These are phyloP conservation scores for Pedetes capensis DNA, from an alignment of 2,113 vertebrate species.

Conservation along the genomic window DNA sequence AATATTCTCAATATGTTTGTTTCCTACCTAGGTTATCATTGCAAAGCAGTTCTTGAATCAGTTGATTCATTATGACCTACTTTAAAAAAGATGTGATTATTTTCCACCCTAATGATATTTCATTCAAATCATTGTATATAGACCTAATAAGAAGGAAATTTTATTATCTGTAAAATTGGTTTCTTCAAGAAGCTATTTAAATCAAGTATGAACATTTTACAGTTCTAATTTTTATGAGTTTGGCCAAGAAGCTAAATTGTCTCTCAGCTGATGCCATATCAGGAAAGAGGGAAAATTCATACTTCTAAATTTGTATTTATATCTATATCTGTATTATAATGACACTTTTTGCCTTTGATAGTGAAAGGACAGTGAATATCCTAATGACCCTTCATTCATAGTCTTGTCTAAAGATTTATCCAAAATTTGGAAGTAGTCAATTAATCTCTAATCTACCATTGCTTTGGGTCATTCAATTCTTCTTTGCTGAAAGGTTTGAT, in stretches of 20 bases:
- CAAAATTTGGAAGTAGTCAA: background rate
- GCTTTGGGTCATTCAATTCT: background rate
- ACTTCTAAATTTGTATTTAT: background rate
- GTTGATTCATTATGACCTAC: background rate
- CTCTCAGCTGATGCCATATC: background rate
- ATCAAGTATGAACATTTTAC: background rate
- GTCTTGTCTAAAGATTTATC: background rate
- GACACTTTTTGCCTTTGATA: background rate
- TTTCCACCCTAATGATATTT: background rate
- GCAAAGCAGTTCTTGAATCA: background rate
- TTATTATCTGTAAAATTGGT: background rate
- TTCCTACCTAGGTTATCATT: background rate
- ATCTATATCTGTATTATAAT: background rate
- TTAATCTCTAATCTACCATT: background rate
- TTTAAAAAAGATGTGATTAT: constrained; percentile 24
- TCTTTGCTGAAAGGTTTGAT: background rate
- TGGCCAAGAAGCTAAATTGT: background rate
- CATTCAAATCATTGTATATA: background rate
- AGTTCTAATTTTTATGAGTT: constrained; percentile 32
- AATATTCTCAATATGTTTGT: constrained; percentile 39
- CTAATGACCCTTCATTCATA: background rate
- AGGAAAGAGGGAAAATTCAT: background rate
- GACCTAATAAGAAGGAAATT: background rate
- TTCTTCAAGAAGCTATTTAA: background rate
- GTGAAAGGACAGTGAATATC: background rate